These are phyloP conservation scores for Polyploca ridens DNA, from an alignment of 2,888 invertebrate genomes.

Conservation along the genomic window DNA sequence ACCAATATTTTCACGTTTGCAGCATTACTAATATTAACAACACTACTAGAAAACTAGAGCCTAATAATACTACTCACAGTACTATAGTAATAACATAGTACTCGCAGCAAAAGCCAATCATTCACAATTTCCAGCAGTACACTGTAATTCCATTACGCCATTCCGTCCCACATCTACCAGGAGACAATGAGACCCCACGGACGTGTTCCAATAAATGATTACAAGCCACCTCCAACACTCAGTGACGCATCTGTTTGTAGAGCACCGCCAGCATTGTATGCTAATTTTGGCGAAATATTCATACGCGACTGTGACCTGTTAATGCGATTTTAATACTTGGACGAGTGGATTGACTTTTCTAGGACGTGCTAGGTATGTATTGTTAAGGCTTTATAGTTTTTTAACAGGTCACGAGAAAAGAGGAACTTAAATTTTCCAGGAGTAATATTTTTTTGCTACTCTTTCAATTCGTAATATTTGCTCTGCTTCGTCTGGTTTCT, in stretches of 20 bases:
- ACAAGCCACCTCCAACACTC: slow-evolving; percentile 45
- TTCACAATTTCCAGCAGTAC: slow-evolving; percentile 43
- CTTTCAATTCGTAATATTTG: no score
- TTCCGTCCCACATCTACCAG: slow-evolving; percentile 31
- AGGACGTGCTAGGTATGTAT: neutral
- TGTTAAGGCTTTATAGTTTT: no score
- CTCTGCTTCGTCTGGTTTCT: no score
- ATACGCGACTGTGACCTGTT: slow-evolving; percentile 46
- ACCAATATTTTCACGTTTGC: no score
- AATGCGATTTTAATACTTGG: slow-evolving; percentile 58
- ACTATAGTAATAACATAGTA: slow-evolving; percentile 21
- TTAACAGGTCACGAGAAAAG: no score
- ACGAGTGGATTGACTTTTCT: slow-evolving; percentile 23
- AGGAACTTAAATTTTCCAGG: no score
- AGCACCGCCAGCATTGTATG: slow-evolving; percentile 64
- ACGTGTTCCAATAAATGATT: slow-evolving; percentile 38
- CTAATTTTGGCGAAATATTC: slow-evolving; percentile 53
- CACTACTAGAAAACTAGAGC: no score
- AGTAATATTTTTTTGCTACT: no score
- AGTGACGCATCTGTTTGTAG: slow-evolving; percentile 46
- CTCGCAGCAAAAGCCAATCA: slow-evolving; percentile 28
- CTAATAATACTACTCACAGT: neutral
- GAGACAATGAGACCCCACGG: slow-evolving; percentile 32
- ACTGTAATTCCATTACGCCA: slow-evolving; percentile 47
- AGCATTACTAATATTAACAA: no score